These are phyloP conservation scores for Sphyrna mokarran DNA, from an alignment of 2,113 vertebrate species.

Conservation along the genomic window DNA sequence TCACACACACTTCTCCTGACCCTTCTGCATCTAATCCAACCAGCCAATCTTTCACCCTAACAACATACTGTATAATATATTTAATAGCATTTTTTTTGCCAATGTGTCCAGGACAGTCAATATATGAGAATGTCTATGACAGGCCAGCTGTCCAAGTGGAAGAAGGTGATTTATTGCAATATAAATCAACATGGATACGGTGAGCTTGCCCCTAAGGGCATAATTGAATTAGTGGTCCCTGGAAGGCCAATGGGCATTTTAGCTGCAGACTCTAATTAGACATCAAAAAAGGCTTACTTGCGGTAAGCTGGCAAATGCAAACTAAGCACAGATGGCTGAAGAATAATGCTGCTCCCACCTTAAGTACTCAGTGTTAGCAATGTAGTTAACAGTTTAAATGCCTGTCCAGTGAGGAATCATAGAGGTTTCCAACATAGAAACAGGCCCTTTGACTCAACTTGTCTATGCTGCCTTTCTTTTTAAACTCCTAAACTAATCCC, in stretches of 20 bases:
- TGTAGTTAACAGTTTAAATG: neutral
- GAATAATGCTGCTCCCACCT: neutral
- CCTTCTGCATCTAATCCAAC: neutral
- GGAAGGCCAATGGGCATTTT: neutral
- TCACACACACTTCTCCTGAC: neutral
- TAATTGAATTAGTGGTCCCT: slow-evolving; percentile 23
- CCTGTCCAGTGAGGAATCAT: neutral
- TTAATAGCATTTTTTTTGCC: neutral
- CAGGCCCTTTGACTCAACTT: too few relatives aligned
- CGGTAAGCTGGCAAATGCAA: slow-evolving; percentile 18
- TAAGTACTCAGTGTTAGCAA: neutral
- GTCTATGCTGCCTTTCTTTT: too few relatives aligned
- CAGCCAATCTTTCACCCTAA: neutral
- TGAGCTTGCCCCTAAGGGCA: neutral
- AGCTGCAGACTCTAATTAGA: slow-evolving; percentile 8
- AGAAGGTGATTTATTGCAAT: neutral
- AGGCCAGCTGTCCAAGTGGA: neutral
- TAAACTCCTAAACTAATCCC: too few relatives aligned
- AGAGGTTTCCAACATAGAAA: too few relatives aligned
- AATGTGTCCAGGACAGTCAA: neutral
- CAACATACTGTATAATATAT: neutral
- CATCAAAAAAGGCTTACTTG: neutral
- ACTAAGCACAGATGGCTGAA: neutral
- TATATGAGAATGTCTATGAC: neutral
- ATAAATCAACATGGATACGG: neutral